phyloP scores from a whole-genome alignment of 2,113 vertebrate species.

The Ailurus styani region DNA sequence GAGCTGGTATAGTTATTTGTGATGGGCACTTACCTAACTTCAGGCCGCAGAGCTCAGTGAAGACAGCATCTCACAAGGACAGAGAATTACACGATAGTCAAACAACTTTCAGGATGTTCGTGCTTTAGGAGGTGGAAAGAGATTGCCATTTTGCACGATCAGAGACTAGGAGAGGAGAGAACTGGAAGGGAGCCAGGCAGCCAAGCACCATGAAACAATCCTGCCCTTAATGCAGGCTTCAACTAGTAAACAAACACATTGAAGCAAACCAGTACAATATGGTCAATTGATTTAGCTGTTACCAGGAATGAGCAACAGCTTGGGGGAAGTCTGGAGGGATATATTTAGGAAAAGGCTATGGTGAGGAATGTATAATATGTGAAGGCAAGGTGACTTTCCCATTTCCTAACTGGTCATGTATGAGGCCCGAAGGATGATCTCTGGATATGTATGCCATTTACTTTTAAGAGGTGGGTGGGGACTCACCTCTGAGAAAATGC shows the following conservation, averaged over 20 bases:
- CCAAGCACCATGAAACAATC: constrained; percentile 15
- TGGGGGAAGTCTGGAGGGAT: constrained; percentile 23
- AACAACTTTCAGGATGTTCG: not conserved
- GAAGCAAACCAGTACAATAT: constrained; percentile 49
- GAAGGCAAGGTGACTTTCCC: constrained; percentile 35
- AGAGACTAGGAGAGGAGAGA: not conserved
- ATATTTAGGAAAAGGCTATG: not conserved
- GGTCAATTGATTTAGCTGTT: constrained; percentile 55
- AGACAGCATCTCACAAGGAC: not conserved
- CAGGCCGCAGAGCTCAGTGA: not conserved
- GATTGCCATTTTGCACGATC: constrained; percentile 14
- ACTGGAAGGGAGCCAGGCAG: constrained; percentile 20
- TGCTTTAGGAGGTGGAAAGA: not conserved
- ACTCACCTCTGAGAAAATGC: not conserved
- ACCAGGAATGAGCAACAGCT: constrained; percentile 45
- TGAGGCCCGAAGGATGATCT: not conserved
- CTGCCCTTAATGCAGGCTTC: constrained; percentile 12
- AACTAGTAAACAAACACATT: constrained; percentile 52
- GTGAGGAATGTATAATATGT: not conserved
- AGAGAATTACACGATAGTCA: not conserved
- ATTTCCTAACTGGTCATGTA: not conserved
- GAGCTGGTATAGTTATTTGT: constrained; percentile 24
- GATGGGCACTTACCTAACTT: not conserved
- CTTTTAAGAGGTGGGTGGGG: not conserved
- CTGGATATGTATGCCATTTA: not conserved